Evolutionary conservation across 35 echinoderm and acorn worm genomes (phyloP).

Genomic region (Lytechinus pictus): DNA sequence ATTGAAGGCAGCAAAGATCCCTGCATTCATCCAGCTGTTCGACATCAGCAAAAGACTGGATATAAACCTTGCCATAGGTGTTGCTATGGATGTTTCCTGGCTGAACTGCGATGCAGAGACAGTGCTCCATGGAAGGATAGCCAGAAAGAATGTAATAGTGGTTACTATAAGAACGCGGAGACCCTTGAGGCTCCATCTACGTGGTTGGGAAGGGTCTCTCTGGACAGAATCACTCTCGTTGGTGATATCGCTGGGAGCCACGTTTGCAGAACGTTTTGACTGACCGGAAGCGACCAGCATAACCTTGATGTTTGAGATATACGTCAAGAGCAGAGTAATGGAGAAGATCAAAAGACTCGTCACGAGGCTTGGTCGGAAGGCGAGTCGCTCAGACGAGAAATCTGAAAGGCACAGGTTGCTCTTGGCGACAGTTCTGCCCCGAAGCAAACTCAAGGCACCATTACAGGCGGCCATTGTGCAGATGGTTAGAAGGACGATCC

Average conservation of each 20-base stretch:
- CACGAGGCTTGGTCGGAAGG: conserved; percentile 40
- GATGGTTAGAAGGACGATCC: background rate
- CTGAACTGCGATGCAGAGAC: conserved; percentile 29
- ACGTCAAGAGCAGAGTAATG: background rate
- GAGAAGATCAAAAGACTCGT: conserved; percentile 27
- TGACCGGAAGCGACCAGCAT: too few species aligned
- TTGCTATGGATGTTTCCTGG: background rate
- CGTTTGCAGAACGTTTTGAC: too few species aligned
- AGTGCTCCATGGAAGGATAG: conserved; percentile 10
- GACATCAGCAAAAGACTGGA: background rate
- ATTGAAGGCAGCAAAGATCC: conserved; percentile 24
- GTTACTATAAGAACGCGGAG: conserved; percentile 1
- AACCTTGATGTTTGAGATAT: background rate
- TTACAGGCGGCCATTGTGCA: background rate
- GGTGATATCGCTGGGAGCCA: background rate
- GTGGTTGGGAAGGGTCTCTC: background rate
- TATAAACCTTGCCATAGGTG: conserved; percentile 35
- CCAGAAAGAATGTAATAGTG: conserved; percentile 1
- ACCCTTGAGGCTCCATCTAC: background rate
- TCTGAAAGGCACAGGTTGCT: conserved; percentile 37
- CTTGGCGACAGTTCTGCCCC: conserved; percentile 38
- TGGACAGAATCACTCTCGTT: background rate
- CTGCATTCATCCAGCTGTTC: conserved; percentile 35
- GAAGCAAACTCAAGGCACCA: background rate
- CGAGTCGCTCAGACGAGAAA: conserved; percentile 23